phyloP scores from a whole-genome alignment of 2,113 vertebrate species.

The Lasiurus borealis region DNA sequence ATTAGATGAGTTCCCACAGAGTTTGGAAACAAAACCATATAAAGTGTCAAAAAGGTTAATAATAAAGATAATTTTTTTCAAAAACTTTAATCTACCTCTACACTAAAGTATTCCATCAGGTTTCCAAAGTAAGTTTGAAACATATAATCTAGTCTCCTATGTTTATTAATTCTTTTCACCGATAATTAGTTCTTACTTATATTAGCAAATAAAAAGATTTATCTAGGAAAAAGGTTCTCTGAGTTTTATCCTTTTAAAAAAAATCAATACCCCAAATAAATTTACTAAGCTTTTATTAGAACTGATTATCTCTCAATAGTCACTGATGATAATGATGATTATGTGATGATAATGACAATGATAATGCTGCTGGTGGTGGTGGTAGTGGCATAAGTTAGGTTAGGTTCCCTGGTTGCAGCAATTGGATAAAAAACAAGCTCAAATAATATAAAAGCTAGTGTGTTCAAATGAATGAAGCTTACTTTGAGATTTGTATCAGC shows the following conservation, averaged over 20 bases:
- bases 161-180: conserved; percentile 85
- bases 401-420: conserved; percentile 71
- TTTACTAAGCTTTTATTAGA: conserved; percentile 74
- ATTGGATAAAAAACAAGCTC: conserved; percentile 82
- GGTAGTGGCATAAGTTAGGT: background rate
- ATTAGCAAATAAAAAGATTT: conserved; percentile 85
- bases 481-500: conserved; percentile 81
- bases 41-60: conserved; percentile 86
- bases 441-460: conserved; percentile 83
- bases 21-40: conserved; percentile 74
- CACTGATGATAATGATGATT: background rate
- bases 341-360: background rate
- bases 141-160: conserved; percentile 83
- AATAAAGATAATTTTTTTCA: background rate
- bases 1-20: conserved; percentile 64
- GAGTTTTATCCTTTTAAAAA: conserved; percentile 74
- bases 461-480: conserved; percentile 85
- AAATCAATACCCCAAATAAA: conserved; percentile 81
- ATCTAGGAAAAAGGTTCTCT: conserved; percentile 80
- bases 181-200: conserved; percentile 85
- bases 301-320: conserved; percentile 75
- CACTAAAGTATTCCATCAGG: conserved; percentile 79
- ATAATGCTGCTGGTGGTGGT: background rate
- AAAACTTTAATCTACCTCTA: conserved; percentile 35
- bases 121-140: conserved; percentile 85